Percentiles rank a stretch among this genome's conserved stretches.
These are phyloP conservation scores for Cosmia trapezina DNA, from an alignment of 2,888 invertebrate genomes.

Conservation along the genomic window DNA sequence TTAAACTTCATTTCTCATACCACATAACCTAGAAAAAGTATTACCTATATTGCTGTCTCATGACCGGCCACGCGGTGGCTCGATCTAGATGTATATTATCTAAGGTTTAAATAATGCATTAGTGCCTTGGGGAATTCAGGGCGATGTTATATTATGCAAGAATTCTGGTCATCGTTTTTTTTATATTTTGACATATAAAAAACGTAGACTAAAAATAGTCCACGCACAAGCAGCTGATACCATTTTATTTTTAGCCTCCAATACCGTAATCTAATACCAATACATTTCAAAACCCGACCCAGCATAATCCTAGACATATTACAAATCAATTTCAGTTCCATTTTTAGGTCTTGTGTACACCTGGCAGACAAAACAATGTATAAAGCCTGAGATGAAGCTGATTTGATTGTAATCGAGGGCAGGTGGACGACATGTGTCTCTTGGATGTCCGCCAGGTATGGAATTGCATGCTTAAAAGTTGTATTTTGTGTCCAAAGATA, in stretches of 20 bases:
- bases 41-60: no score
- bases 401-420: slow-evolving; percentile 42
- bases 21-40: no score
- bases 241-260: background rate
- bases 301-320: slow-evolving; percentile 16
- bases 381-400: slow-evolving; percentile 27
- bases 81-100: no score
- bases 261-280: slow-evolving; percentile 12
- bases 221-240: background rate
- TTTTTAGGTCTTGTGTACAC: slow-evolving; percentile 16
- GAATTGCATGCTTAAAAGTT: slow-evolving; percentile 13
- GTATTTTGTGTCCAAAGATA: slow-evolving; percentile 13
- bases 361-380: slow-evolving; percentile 17
- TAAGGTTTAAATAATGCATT: no score
- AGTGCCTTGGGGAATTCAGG: background rate
- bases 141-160: background rate
- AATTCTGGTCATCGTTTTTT: no score
- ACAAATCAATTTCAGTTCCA: slow-evolving; percentile 36
- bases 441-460: slow-evolving; percentile 40
- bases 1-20: no score
- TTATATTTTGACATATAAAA: no score
- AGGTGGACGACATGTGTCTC: slow-evolving; percentile 40
- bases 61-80: no score
- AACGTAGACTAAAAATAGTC: background rate
- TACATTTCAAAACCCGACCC: background rate